Evolutionary conservation across 2,113 vertebrate genomes (phyloP), one percentile per base, ranked within the genome.

Genomic region (Bucco capensis): DNA sequence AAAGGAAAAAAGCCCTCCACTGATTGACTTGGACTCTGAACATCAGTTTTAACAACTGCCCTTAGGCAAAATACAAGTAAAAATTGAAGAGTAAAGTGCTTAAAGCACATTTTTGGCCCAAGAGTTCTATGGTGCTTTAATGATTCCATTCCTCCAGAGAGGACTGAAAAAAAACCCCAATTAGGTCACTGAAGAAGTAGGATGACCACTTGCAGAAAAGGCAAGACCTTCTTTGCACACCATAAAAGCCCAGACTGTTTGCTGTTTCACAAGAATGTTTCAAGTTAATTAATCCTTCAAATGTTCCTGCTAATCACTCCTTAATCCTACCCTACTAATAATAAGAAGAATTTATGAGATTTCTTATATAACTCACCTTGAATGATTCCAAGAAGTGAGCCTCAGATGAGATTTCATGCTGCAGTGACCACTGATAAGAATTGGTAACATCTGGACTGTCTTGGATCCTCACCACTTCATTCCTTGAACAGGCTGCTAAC

Each of bases 391-490:
- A 38, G 98, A 99, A 97, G 98, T 98, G 84, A 98, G 99, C 94
- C 97, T 98, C 98, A 94, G 98, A 98, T 42, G 98, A 98, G 92
- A 99, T 98, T 97, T 99, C 98, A 53, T 99, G 98, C 96, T 99
- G 98, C 86, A 99, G 94, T 62, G 98, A 98, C 98, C 98, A 98
- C 96, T 98, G 98, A 96, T 97, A 98, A 69, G 99, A 98, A 96
- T 99, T 98, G 98, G 98, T 98, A 89, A 99, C 98, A 83, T 99
- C 99, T 18, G 99, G 99, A 24, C 98, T 98, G 94, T 99, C 98
- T 9, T 99, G 98, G 93, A 99, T 98, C 88, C 98, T 98, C 90
- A 98, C 98, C 91, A 98, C 97, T 8, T 98, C 98, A 71, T 99
- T 99, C 25, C 98, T 98, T 51, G 98, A 99, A 95, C 98, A 99